phyloP scores from a whole-genome alignment of 2,888 invertebrate species.

The Myopa tessellatipennis region DNA sequence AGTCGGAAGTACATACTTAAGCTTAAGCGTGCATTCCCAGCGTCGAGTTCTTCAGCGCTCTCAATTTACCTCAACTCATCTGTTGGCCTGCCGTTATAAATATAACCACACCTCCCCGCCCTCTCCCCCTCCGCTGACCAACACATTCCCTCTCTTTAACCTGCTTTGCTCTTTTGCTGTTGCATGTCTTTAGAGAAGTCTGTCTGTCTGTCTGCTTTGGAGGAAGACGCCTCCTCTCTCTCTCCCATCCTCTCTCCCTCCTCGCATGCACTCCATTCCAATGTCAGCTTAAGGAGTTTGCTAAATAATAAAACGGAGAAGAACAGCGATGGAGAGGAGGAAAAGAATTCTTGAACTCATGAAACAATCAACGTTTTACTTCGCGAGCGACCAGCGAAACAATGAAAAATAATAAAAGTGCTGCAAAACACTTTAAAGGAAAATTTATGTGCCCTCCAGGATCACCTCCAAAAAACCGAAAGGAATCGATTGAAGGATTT shows the following conservation, averaged over 20 bases:
- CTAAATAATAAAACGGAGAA: not conserved
- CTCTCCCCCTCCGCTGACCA: too few species aligned
- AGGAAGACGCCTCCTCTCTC: too few species aligned
- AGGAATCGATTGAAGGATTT: too few species aligned
- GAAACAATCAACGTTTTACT: slow-evolving; percentile 33
- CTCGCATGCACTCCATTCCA: too few species aligned
- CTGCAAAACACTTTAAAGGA: slow-evolving; percentile 34
- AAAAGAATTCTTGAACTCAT: slow-evolving; percentile 34
- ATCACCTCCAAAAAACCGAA: not conserved
- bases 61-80: not conserved
- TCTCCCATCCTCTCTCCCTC: too few species aligned
- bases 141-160: too few species aligned
- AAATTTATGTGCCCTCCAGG: slow-evolving; percentile 37
- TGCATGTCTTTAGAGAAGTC: too few species aligned
- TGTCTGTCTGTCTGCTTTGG: too few species aligned
- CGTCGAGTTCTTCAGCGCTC: slow-evolving; percentile 28
- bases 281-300: too few species aligned
- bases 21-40: slow-evolving; percentile 60
- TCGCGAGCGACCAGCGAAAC: not conserved
- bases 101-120: not conserved
- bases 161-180: too few species aligned
- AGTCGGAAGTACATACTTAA: slow-evolving; percentile 68
- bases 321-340: not conserved
- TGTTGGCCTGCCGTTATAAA: not conserved
- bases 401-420: slow-evolving; percentile 37